Base-by-base conservation (phyloP, 2,888 invertebrate species). In the Terebella lapidaria region DNA sequence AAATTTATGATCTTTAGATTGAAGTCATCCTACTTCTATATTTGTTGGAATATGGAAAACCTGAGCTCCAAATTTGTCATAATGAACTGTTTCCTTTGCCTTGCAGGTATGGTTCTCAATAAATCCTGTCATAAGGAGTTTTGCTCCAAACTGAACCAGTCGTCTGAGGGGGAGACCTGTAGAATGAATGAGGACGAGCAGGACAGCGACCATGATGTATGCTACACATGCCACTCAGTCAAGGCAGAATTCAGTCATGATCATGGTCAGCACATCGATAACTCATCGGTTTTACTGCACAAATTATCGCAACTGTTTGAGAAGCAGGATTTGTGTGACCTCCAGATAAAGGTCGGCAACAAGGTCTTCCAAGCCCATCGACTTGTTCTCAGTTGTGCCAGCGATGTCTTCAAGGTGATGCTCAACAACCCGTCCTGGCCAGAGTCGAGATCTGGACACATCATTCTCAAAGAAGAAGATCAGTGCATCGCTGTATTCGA, bases 401-500 rank as follows among this genome's bases (percentile, higher is more conserved):
- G 94, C 81, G 94, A 94, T 83, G 94, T 95, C 53, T 94, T 95
- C 63, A 69, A 90, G 88, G 89, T 90, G n/a, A 95, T 95, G 95
- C 81, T 95, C 49, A 93, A 92, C 89, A 92, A 90, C 75, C 88
- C 92, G 0, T 89, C 91, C 75, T 95, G 94, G 94, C 89, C 87
- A 56, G 95, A 95, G 78, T 91, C 92, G 77, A 86, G 89, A 59
- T 90, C 92, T 79, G 89, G 88, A 69, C 85, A 87, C 49, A 89
- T 95, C 54, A 88, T 89, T 55, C 83, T 95, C 18, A 88, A 90
- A 73, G 95, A 95, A 82, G 89, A 92, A 15, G 88, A 90, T 0
- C 87, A 88, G 57, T 94, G 94, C 75, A 87, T 88, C 25, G 84
- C 86, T 42, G 90, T 93, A 52, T 95, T 95, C 83, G 90, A 89